Percentiles rank a stretch among this genome's conserved stretches.
Conservation (phyloP, 2,888 invertebrate genomes). For the Stenoptilia bipunctidactyla region DNA sequence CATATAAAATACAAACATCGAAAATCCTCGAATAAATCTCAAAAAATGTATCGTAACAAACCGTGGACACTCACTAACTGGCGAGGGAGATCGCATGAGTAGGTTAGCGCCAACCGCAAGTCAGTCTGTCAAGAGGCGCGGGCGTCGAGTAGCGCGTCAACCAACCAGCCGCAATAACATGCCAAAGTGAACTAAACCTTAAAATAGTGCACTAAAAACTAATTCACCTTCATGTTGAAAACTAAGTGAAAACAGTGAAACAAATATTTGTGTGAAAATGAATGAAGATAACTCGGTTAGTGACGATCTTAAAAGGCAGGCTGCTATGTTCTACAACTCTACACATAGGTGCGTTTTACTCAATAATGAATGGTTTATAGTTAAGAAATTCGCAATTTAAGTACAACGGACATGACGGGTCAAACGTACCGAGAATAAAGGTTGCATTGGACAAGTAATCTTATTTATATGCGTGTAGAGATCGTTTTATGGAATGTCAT, state of each 20-base stretch:
- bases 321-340: conserved; percentile 61
- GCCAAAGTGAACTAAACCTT: neutral
- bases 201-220: neutral
- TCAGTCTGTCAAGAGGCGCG: conserved; percentile 52
- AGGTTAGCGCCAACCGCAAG: conserved; percentile 27
- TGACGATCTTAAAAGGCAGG: conserved; percentile 57
- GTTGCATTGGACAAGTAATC: too few relatives aligned
- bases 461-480: too few relatives aligned
- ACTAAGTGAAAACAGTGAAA: conserved; percentile 23
- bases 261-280: conserved; percentile 33
- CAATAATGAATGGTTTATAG: neutral
- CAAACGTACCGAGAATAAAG: neutral
- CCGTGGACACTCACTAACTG: conserved; percentile 27
- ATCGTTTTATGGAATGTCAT: too few relatives aligned
- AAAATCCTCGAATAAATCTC: too few relatives aligned
- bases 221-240: neutral
- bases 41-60: conserved; percentile 22
- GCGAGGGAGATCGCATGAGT: conserved; percentile 45
- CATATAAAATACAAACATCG: too few relatives aligned
- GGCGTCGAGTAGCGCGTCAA: conserved; percentile 38
- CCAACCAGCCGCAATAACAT: conserved; percentile 12
- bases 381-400: neutral
- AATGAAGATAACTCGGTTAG: conserved; percentile 51
- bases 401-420: neutral
- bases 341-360: conserved; percentile 46